Conservation (phyloP, 2,888 invertebrate species). For the Drosophila paranaensis region DNA sequence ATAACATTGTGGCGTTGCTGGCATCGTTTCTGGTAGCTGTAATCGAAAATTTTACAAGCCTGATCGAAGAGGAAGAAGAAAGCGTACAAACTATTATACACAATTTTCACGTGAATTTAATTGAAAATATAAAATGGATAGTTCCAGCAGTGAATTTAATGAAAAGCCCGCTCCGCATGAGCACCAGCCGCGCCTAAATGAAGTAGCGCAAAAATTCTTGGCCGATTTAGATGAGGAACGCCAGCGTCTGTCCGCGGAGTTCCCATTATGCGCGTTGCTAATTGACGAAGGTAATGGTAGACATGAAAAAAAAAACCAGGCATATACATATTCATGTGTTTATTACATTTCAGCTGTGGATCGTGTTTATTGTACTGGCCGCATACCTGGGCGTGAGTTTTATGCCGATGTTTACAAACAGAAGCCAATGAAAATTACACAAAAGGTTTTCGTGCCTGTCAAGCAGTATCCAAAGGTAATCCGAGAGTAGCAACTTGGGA, state of each 20-base stretch:
- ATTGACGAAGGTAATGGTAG: constrained; percentile 77
- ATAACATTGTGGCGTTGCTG: constrained; percentile 7
- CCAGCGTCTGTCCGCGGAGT: constrained; percentile 73
- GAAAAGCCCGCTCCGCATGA: constrained; percentile 59
- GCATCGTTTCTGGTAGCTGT: constrained; percentile 9
- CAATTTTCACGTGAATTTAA: constrained; percentile 41
- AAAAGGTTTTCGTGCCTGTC: constrained; percentile 83
- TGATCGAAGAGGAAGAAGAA: constrained; percentile 27
- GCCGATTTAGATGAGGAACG: constrained; percentile 80
- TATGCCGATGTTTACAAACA: constrained; percentile 91
- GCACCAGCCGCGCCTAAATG: constrained; percentile 80
- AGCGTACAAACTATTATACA: constrained; percentile 51
- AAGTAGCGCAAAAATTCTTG: constrained; percentile 81
- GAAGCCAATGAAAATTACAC: constrained; percentile 83
- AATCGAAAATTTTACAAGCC: constrained; percentile 1
- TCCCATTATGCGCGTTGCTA: constrained; percentile 79
- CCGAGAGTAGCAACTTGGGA: neutral
- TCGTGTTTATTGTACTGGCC: constrained; percentile 89
- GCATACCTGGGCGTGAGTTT: constrained; percentile 88
- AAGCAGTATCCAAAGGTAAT: constrained; percentile 85
- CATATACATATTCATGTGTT: neutral
- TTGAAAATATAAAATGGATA: constrained; percentile 50
- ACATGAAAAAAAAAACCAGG: neutral
- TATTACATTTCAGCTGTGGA: constrained; percentile 88
- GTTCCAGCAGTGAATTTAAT: constrained; percentile 52